phyloP scores from a whole-genome alignment of 2,888 invertebrate species.

The Cryptocephalus moraei region DNA sequence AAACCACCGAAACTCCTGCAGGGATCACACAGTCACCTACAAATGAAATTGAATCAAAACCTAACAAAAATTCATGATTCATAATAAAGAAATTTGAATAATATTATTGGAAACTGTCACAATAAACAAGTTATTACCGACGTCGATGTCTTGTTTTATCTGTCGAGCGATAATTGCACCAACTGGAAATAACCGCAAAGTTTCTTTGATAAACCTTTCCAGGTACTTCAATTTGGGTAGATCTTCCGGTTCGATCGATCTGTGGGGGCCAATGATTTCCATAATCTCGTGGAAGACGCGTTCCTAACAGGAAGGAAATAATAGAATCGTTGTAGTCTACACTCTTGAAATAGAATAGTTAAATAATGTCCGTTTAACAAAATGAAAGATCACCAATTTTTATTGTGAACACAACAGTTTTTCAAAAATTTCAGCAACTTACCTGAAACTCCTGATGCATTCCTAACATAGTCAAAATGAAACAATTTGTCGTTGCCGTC shows the following conservation, averaged over 20 bases:
- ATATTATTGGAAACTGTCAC: no score
- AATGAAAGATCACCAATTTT: not conserved
- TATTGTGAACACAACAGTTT: no score
- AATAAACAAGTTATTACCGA: no score
- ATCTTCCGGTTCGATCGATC: slow-evolving; percentile 40
- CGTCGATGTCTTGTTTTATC: slow-evolving; percentile 36
- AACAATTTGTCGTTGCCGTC: slow-evolving; percentile 21
- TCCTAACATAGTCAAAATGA: slow-evolving; percentile 23
- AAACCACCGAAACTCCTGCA: slow-evolving; percentile 16
- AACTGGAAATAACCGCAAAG: slow-evolving; percentile 46
- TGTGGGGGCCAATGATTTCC: slow-evolving; percentile 39
- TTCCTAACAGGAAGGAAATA: no score
- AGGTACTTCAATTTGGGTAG: slow-evolving; percentile 44
- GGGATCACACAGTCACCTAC: slow-evolving; percentile 15
- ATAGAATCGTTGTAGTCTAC: no score
- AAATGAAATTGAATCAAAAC: slow-evolving; percentile 2
- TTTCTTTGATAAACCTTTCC: slow-evolving; percentile 49
- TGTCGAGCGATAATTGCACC: slow-evolving; percentile 43
- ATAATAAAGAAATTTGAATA: no score
- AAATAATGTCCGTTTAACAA: no score
- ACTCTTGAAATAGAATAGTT: no score
- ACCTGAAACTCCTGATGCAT: slow-evolving; percentile 25
- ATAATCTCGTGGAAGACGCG: slow-evolving; percentile 37
- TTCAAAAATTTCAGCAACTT: slow-evolving; percentile 1
- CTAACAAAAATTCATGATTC: no score